phyloP scores from a whole-genome alignment of 2,888 invertebrate genomes.

The Drosophila birchii region DNA sequence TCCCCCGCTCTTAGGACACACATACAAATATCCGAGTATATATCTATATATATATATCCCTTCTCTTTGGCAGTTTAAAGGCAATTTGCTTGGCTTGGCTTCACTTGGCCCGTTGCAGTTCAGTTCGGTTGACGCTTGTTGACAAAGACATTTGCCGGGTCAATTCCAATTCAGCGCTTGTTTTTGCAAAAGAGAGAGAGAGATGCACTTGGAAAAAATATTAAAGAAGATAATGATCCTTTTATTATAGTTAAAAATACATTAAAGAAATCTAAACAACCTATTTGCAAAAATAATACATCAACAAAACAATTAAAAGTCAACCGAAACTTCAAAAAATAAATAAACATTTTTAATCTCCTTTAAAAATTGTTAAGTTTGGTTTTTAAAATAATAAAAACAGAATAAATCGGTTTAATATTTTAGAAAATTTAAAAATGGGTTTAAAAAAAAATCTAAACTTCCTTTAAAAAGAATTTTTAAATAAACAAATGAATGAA shows the following conservation, averaged over 20 bases:
- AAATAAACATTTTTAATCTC: too few relatives aligned
- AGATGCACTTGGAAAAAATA: conserved; percentile 3
- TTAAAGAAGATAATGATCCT: too few relatives aligned
- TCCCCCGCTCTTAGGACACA: conserved; percentile 7
- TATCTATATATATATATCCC: conserved; percentile 11
- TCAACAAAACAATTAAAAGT: too few relatives aligned
- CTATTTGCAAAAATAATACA: too few relatives aligned
- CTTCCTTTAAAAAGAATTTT: background rate
- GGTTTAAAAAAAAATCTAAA: background rate
- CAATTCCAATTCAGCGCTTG: conserved; percentile 58
- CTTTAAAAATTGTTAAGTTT: too few relatives aligned
- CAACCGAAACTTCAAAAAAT: too few relatives aligned
- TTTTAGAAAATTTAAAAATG: background rate
- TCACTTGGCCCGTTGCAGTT: conserved; percentile 25
- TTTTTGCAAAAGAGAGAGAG: background rate
- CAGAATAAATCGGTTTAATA: background rate
- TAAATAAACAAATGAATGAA: background rate
- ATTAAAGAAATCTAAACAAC: background rate
- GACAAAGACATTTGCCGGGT: conserved; percentile 77
- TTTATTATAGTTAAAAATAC: background rate
- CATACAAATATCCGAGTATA: conserved; percentile 1
- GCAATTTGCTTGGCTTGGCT: conserved; percentile 63
- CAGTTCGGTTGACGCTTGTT: conserved; percentile 61
- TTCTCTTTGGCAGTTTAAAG: conserved; percentile 58
- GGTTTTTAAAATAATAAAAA: too few relatives aligned